Evolutionary conservation across 2,888 invertebrate genomes (phyloP).

Genomic region (Willowsia nigromaculata): DNA sequence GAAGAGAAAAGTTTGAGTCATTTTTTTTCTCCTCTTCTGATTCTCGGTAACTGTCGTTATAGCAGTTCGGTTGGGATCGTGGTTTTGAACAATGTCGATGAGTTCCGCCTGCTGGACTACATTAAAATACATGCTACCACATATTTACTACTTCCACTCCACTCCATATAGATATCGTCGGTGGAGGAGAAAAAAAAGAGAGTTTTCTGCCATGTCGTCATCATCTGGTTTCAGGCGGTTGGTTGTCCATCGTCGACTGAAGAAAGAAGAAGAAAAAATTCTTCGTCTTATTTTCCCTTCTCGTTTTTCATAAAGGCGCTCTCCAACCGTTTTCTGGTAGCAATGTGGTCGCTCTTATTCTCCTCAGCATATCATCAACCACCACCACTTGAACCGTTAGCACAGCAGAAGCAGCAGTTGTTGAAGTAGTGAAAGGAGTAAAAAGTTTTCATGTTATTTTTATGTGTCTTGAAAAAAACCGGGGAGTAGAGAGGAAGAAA

Average conservation of each 20-base stretch:
- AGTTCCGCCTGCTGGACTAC: constrained; percentile 63
- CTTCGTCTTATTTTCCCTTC: not conserved
- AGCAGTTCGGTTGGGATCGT: constrained; percentile 51
- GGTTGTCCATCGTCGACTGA: constrained; percentile 16
- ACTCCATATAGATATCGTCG: not conserved
- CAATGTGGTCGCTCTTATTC: not conserved
- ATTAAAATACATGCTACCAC: constrained; percentile 28
- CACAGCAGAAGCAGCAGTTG: too few species aligned
- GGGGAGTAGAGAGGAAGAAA: too few species aligned
- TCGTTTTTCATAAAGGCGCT: constrained; percentile 10
- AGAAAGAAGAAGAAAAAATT: too few species aligned
- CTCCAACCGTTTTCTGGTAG: not conserved
- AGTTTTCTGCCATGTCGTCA: constrained; percentile 54
- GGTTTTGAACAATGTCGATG: constrained; percentile 57
- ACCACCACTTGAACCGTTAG: too few species aligned
- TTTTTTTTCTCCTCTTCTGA: not conserved
- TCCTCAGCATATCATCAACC: not conserved
- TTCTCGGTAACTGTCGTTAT: constrained; percentile 44
- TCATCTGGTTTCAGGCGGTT: constrained; percentile 70
- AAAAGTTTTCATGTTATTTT: not conserved
- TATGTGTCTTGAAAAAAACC: constrained; percentile 41
- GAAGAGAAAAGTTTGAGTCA: not conserved
- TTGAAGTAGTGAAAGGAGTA: too few species aligned
- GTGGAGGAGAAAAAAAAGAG: not conserved
- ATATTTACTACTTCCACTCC: not conserved